These are phyloP conservation scores for Leptopterna dolabrata DNA, from an alignment of 2,888 invertebrate species.

Conservation along the genomic window DNA sequence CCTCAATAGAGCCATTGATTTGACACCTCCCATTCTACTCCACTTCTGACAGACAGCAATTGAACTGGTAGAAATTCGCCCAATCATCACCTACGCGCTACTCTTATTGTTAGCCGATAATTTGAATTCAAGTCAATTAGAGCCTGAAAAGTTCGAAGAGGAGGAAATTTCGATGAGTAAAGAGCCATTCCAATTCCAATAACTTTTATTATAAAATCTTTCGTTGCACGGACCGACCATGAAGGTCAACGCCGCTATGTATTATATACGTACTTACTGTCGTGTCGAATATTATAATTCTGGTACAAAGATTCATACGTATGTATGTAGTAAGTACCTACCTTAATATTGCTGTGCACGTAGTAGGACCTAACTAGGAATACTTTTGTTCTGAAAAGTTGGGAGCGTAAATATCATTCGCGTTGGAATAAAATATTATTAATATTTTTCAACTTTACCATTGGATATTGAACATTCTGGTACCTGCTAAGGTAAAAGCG, in stretches of 20 bases:
- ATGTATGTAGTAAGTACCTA: no score
- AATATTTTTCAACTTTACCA: no score
- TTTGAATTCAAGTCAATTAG: neutral
- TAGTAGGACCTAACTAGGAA: no score
- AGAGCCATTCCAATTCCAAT: neutral
- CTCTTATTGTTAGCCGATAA: neutral
- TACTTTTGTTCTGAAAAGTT: no score
- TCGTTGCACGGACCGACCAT: neutral
- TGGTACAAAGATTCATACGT: no score
- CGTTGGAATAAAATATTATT: no score
- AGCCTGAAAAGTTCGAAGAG: neutral
- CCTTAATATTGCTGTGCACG: no score
- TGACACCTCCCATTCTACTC: slow-evolving; percentile 39
- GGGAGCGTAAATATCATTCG: no score
- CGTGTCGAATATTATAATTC: no score
- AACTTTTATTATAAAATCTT: no score
- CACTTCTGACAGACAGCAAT: neutral
- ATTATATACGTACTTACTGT: neutral
- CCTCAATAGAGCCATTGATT: slow-evolving; percentile 38
- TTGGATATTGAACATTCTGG: no score
- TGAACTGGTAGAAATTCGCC: slow-evolving; percentile 4
- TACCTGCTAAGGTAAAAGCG: no score
- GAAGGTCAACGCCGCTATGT: neutral
- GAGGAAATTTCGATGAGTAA: neutral
- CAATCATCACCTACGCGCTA: slow-evolving; percentile 1